Conservation (phyloP, 1,140 invertebrate species). For the Drosophila guanche region DNA sequence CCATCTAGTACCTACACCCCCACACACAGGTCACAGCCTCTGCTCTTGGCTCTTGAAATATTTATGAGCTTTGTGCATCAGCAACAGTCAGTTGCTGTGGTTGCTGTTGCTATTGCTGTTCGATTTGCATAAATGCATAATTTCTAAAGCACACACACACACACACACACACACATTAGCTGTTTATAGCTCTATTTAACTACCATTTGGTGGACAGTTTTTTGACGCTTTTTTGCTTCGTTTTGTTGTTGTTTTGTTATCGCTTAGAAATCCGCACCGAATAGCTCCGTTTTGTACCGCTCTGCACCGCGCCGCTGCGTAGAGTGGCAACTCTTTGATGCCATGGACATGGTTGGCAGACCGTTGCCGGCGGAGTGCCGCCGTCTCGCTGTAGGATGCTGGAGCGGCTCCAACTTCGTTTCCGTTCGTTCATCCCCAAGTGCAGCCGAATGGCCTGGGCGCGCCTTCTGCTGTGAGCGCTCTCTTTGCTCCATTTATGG, state of each 20-base stretch:
- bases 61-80: conserved; percentile 56
- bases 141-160: conserved; percentile 29
- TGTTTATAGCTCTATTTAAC: conserved; percentile 29
- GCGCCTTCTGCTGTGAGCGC: conserved; percentile 42
- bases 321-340: conserved; percentile 59
- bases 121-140: conserved; percentile 68
- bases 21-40: conserved; percentile 14
- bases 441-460: conserved; percentile 32
- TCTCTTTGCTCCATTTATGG: conserved; percentile 4
- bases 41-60: conserved; percentile 48
- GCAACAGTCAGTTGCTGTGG: conserved; percentile 15
- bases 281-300: conserved; percentile 50
- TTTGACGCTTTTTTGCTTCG: conserved; percentile 12
- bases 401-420: conserved; percentile 27
- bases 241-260: conserved; percentile 11
- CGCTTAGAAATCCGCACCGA: conserved; percentile 31
- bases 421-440: background rate
- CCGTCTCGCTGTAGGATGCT: conserved; percentile 1
- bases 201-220: conserved; percentile 23
- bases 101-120: conserved; percentile 22
- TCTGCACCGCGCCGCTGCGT: conserved; percentile 35
- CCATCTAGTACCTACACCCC: conserved; percentile 41
- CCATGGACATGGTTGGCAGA: conserved; percentile 7
- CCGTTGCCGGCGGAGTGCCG: conserved; percentile 28
- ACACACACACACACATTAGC: conserved; percentile 3